Conservation (phyloP, 2,888 invertebrate species). For the Xestia rhomboidea region DNA sequence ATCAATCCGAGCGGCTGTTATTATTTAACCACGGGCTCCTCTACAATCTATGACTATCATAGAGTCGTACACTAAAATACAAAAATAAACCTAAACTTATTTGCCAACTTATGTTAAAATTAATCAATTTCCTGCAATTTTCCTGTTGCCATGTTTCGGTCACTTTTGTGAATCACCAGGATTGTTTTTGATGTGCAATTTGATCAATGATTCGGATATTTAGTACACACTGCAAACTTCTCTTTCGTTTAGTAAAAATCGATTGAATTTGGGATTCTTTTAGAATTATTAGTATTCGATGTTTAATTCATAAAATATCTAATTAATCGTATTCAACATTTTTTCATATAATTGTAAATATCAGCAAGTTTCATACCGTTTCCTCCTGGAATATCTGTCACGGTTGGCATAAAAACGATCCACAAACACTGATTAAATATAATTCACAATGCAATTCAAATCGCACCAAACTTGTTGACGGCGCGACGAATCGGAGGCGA, state of each 20-base stretch:
- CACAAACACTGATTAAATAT: constrained; percentile 29
- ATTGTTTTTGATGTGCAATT: not conserved
- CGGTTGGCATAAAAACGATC: constrained; percentile 84
- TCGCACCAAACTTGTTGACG: constrained; percentile 58
- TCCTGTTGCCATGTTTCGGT: constrained; percentile 3
- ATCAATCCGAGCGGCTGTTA: not conserved
- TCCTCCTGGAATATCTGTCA: constrained; percentile 76
- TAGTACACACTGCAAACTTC: too few species aligned
- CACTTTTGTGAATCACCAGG: not conserved
- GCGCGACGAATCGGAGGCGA: constrained; percentile 63
- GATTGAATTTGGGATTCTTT: too few species aligned
- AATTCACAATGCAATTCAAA: constrained; percentile 30
- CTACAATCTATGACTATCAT: not conserved
- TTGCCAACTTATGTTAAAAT: not conserved
- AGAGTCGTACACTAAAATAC: not conserved
- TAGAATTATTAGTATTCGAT: not conserved
- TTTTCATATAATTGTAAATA: not conserved
- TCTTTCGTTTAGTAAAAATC: too few species aligned
- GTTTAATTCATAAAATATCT: not conserved
- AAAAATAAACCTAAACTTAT: not conserved
- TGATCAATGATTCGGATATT: not conserved
- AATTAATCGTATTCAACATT: not conserved
- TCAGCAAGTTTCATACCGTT: constrained; percentile 59
- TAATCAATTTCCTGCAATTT: not conserved
- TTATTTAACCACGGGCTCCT: not conserved